Conservation (phyloP, 2,888 invertebrate genomes). For the Dascillus cervinus region DNA sequence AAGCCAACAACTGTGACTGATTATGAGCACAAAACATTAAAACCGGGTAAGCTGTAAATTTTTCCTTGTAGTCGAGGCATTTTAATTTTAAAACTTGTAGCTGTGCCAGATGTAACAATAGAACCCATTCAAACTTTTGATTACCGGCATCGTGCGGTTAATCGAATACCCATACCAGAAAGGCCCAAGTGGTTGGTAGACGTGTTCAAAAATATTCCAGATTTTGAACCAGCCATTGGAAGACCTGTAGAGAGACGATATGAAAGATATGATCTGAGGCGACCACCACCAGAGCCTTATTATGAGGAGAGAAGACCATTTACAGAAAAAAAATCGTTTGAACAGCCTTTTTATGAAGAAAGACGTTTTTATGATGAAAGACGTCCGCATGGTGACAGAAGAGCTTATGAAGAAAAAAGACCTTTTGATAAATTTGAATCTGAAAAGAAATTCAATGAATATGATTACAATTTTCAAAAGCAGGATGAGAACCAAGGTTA, state of each 20-base stretch:
- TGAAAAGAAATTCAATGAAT: constrained; percentile 14
- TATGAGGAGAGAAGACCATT: constrained; percentile 8
- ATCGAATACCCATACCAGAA: constrained; percentile 39
- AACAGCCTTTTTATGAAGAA: not conserved
- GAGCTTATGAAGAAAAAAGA: constrained; percentile 4
- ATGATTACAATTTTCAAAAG: constrained; percentile 2
- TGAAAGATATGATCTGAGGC: constrained; percentile 6
- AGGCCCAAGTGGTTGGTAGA: constrained; percentile 37
- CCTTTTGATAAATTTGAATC: constrained; percentile 6
- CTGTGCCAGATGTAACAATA: constrained; percentile 45
- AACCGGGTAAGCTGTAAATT: constrained; percentile 46
- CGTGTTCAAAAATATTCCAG: constrained; percentile 31
- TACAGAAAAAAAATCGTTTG: not conserved
- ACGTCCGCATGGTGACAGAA: constrained; percentile 2
- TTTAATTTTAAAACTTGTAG: constrained; percentile 26
- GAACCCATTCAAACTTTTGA: constrained; percentile 63
- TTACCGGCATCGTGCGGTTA: constrained; percentile 55
- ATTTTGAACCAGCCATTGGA: constrained; percentile 32
- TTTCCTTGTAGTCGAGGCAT: too few relatives aligned
- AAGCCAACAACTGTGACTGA: constrained; percentile 58
- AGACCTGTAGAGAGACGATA: constrained; percentile 19
- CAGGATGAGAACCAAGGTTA: not conserved
- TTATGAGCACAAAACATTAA: constrained; percentile 59
- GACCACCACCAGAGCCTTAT: not conserved
- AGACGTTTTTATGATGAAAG: not conserved